A percentile compares a stretch with the other conserved stretches of the same genome.
Evolutionary conservation across 2,113 vertebrate genomes (phyloP).

Genomic region (Oryzias celebensis): DNA sequence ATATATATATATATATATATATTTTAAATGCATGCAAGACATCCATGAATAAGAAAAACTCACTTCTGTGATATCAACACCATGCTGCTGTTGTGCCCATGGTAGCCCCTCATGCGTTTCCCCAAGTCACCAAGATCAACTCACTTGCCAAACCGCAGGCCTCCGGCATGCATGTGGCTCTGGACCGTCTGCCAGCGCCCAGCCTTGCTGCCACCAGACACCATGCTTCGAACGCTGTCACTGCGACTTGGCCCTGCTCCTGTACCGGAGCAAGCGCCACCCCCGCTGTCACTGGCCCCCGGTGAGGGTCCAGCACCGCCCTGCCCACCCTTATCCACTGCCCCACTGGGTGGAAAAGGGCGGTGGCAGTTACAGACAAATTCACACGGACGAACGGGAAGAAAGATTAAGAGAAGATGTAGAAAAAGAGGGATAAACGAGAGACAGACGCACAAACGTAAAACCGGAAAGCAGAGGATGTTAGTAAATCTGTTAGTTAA

Average conservation of each 20-base stretch:
- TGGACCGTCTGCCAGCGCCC: conserved; percentile 96
- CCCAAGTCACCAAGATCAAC: conserved; percentile 72
- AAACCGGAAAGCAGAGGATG: conserved; percentile 66
- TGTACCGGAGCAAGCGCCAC: conserved; percentile 70
- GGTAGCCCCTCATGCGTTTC: conserved; percentile 61
- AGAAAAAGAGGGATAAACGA: conserved; percentile 68
- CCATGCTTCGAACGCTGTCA: conserved; percentile 91
- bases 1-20: conserved; percentile 5
- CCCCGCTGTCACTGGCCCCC: conserved; percentile 86
- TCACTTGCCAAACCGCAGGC: conserved; percentile 98
- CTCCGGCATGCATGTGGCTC: conserved; percentile 97
- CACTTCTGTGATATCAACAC: conserved; percentile 45
- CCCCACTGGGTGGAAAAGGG: conserved; percentile 83
- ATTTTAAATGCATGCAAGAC: conserved; percentile 37
- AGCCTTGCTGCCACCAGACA: conserved; percentile 86
- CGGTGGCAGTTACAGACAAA: conserved; percentile 39
- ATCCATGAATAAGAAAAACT: conserved; percentile 37
- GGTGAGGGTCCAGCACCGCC: conserved; percentile 83
- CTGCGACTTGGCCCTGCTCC: conserved; percentile 89
- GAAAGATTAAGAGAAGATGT: conserved; percentile 46
- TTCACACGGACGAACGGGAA: conserved; percentile 65
- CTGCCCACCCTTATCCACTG: conserved; percentile 87
- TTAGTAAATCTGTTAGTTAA: conserved; percentile 50
- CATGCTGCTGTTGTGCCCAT: conserved; percentile 62
- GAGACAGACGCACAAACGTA: conserved; percentile 64